Conservation (phyloP, 2,888 invertebrate species). For the Ariolimax columbianus region DNA sequence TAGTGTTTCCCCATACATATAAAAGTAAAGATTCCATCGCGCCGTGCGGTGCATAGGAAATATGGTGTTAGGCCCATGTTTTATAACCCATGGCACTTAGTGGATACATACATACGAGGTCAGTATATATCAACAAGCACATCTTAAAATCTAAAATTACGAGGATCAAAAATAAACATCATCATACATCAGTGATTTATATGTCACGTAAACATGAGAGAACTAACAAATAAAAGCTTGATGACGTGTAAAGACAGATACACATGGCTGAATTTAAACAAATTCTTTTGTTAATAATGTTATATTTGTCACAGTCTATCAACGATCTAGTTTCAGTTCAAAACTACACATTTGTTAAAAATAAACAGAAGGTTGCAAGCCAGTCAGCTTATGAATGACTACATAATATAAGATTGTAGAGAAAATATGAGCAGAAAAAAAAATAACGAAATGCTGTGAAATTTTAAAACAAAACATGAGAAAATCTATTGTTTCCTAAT, state of each 20-base stretch:
- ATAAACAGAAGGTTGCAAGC: background rate
- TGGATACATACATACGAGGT: too few species aligned
- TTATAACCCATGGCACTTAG: too few species aligned
- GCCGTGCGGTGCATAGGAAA: too few species aligned
- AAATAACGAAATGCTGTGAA: background rate
- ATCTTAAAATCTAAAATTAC: too few species aligned
- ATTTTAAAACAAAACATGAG: too few species aligned
- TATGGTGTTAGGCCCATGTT: too few species aligned
- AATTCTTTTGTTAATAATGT: background rate
- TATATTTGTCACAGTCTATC: background rate
- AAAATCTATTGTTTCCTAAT: too few species aligned
- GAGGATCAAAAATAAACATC: background rate
- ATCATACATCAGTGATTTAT: background rate
- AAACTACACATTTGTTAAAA: background rate
- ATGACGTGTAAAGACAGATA: background rate
- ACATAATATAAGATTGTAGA: background rate
- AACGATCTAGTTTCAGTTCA: background rate
- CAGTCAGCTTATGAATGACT: background rate
- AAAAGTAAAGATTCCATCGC: too few species aligned
- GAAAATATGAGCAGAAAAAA: background rate
- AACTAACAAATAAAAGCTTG: background rate
- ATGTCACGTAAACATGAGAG: background rate
- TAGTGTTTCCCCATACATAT: too few species aligned
- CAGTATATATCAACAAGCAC: too few species aligned
- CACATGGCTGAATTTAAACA: background rate